These are phyloP conservation scores for Brachyptera putata DNA, from an alignment of 2,888 invertebrate species.

Conservation along the genomic window DNA sequence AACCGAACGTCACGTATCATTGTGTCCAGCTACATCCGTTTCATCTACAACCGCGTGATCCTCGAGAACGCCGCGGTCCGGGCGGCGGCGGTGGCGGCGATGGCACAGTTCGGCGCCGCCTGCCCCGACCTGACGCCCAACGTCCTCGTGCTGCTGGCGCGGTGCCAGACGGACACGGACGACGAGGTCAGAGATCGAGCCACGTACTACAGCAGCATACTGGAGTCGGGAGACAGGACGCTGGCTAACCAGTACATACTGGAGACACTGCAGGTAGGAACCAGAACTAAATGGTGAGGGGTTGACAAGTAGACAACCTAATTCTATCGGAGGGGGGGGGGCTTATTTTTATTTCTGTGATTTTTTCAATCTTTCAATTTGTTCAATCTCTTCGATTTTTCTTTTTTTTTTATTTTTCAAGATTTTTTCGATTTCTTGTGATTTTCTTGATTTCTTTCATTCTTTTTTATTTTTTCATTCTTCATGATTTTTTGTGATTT, in stretches of 20 bases:
- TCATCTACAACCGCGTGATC: slow-evolving; percentile 75
- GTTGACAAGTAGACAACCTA: no score
- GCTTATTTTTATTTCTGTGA: no score
- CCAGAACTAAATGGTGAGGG: no score
- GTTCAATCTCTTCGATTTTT: no score
- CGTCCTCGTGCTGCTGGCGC: slow-evolving; percentile 71
- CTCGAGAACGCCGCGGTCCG: slow-evolving; percentile 93
- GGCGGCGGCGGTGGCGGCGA: slow-evolving; percentile 95
- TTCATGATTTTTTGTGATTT: no score
- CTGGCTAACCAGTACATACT: slow-evolving; percentile 74
- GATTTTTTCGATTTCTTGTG: no score
- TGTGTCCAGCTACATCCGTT: slow-evolving; percentile 53
- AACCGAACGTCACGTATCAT: no score
- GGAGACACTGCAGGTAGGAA: slow-evolving; percentile 63
- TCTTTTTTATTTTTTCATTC: no score
- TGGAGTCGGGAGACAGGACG: slow-evolving; percentile 64
- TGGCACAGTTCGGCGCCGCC: slow-evolving; percentile 96
- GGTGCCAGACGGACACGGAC: slow-evolving; percentile 94
- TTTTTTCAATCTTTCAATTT: no score
- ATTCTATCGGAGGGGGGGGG: no score
- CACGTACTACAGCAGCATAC: slow-evolving; percentile 87
- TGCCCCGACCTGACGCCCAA: slow-evolving; percentile 85
- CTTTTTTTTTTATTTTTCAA: no score
- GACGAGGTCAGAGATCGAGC: slow-evolving; percentile 98
- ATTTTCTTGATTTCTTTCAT: no score